Percentiles rank a stretch among this genome's conserved stretches.
Conservation (phyloP, 2,113 vertebrate species). For the Falco punctatus region DNA sequence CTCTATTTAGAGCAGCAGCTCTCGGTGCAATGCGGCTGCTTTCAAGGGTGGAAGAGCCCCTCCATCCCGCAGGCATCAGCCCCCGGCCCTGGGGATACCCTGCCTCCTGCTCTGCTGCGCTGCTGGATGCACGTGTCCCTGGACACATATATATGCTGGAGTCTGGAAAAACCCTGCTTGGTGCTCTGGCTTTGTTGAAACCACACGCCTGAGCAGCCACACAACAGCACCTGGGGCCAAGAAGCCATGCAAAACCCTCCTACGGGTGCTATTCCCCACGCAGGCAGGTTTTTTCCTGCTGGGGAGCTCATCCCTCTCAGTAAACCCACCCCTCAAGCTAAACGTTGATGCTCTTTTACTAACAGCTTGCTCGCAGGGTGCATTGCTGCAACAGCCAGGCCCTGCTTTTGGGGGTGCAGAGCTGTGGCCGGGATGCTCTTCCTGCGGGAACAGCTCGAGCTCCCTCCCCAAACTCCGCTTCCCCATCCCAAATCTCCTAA, state of each 20-base stretch:
- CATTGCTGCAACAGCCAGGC: background rate
- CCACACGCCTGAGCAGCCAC: background rate
- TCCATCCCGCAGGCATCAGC: accelerated
- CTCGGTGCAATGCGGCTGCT: accelerated
- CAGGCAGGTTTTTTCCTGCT: background rate
- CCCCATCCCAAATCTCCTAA: background rate
- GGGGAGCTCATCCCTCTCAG: background rate
- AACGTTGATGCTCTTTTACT: accelerated
- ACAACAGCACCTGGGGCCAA: background rate
- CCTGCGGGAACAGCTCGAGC: accelerated
- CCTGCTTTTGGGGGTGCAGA: background rate
- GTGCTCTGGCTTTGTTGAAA: background rate
- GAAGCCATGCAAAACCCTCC: background rate
- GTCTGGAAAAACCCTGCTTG: background rate
- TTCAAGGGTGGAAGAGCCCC: accelerated
- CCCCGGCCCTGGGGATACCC: accelerated
- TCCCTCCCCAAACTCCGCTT: background rate
- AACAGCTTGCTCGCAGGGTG: background rate
- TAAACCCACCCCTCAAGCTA: background rate
- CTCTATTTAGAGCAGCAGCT: background rate
- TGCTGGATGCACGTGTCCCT: background rate
- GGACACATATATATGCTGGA: accelerated
- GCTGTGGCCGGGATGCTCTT: accelerated
- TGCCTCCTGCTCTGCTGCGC: accelerated
- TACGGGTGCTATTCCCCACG: background rate